phyloP scores from a whole-genome alignment of 2,797 vertebrate genomes.

The Notolabrus celidotus region DNA sequence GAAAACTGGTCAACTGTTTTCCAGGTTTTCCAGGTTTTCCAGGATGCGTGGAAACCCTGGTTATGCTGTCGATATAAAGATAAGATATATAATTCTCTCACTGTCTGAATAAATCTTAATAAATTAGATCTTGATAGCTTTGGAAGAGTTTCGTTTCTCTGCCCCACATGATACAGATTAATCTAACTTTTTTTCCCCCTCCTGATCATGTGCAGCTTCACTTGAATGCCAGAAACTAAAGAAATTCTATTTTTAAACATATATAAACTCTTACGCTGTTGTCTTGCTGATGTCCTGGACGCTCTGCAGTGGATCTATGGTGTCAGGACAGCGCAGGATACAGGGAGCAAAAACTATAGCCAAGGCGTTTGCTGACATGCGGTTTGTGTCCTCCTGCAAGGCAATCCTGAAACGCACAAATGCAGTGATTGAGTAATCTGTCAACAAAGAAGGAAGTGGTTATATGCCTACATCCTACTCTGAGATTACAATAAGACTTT shows the following conservation, averaged over 20 bases:
- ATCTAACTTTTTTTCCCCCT: conserved; percentile 1
- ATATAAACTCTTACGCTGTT: conserved; percentile 90
- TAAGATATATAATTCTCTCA: background rate
- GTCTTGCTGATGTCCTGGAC: conserved; percentile 99
- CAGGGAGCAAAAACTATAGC: conserved; percentile 99
- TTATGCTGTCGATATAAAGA: too few relatives aligned
- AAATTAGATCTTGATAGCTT: background rate
- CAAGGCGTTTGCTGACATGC: conserved; percentile 98
- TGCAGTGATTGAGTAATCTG: background rate
- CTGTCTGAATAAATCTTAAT: conserved; percentile 1
- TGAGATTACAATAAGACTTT: background rate
- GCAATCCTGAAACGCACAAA: conserved; percentile 87
- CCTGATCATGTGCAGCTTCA: background rate
- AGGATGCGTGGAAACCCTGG: too few relatives aligned
- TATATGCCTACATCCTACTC: background rate
- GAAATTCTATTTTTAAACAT: too few relatives aligned
- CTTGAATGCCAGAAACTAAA: background rate
- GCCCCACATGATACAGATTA: conserved; percentile 33
- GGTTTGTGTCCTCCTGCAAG: conserved; percentile 96
- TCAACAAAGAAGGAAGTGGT: background rate
- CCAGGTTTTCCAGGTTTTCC: too few relatives aligned
- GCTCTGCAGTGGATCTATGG: conserved; percentile 94
- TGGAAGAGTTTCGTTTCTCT: conserved; percentile 5
- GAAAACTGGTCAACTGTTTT: too few relatives aligned
- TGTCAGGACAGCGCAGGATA: conserved; percentile 96